Percentiles rank a stretch among this genome's conserved stretches.
phyloP scores from a whole-genome alignment of 2,888 invertebrate genomes.

The Papilio gigon region DNA sequence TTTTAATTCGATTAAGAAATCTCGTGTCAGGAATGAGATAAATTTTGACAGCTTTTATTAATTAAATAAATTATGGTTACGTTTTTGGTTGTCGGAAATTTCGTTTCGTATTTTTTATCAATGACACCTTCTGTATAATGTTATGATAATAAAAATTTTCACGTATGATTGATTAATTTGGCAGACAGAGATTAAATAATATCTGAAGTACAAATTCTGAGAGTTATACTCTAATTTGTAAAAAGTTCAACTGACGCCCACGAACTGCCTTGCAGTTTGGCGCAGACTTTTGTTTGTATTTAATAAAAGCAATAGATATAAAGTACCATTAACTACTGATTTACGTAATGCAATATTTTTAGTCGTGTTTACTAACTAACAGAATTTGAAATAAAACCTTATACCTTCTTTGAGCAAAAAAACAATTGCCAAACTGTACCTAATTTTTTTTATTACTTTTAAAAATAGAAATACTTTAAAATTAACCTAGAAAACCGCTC shows the following conservation, averaged over 20 bases:
- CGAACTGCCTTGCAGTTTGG: no score
- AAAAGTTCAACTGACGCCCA: neutral
- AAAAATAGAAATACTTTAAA: no score
- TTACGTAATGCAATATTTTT: no score
- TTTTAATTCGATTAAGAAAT: constrained; percentile 21
- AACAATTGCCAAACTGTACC: no score
- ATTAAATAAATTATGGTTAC: constrained; percentile 18
- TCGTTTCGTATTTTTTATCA: neutral
- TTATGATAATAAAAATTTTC: neutral
- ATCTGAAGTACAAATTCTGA: neutral
- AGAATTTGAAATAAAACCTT: no score
- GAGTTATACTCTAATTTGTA: neutral
- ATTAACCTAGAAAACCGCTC: neutral
- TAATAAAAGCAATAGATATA: no score
- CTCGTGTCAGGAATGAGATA: constrained; percentile 5
- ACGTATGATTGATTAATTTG: neutral
- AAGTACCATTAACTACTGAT: no score
- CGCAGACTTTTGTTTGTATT: no score
- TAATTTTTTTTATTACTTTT: no score
- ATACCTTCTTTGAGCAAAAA: no score
- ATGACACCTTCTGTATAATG: neutral
- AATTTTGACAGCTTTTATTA: constrained; percentile 28
- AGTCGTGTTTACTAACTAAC: no score
- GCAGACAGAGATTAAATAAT: neutral
- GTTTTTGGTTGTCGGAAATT: neutral